phyloP scores from a whole-genome alignment of 2,888 invertebrate genomes.

The Abrostola tripartita region DNA sequence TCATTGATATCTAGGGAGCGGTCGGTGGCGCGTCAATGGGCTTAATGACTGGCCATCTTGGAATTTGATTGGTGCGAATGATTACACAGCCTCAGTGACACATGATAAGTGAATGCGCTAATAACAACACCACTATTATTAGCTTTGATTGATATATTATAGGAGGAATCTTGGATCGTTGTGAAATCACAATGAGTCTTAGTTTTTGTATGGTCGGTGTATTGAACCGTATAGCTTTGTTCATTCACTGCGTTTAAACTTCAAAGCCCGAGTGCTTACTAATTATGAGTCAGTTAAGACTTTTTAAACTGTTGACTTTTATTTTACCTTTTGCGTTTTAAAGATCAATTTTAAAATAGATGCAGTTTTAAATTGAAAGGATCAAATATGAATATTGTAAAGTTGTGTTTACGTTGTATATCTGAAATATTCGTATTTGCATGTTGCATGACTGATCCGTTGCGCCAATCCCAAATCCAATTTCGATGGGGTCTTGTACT shows the following conservation, averaged over 20 bases:
- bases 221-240: conserved; percentile 30
- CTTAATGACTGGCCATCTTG: conserved; percentile 71
- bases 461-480: conserved; percentile 3
- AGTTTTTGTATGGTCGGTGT: conserved; percentile 33
- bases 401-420: not conserved
- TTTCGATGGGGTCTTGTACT: conserved; percentile 15
- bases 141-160: conserved; percentile 60
- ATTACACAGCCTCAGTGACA: conserved; percentile 66
- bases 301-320: conserved; percentile 14
- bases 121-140: conserved; percentile 63
- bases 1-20: conserved; percentile 68
- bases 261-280: conserved; percentile 15
- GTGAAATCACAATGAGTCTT: conserved; percentile 46
- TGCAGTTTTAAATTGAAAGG: not conserved
- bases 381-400: not conserved
- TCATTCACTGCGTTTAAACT: conserved; percentile 25
- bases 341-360: not conserved
- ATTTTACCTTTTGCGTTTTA: not conserved
- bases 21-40: conserved; percentile 71
- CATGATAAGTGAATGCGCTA: conserved; percentile 72
- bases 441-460: not conserved
- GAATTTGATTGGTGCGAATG: conserved; percentile 69
- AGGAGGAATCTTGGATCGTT: conserved; percentile 44
- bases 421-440: not conserved
- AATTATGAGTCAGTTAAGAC: conserved; percentile 14